Base-by-base conservation (phyloP, 2,888 invertebrate genomes). In the Dasypogon diadema region DNA sequence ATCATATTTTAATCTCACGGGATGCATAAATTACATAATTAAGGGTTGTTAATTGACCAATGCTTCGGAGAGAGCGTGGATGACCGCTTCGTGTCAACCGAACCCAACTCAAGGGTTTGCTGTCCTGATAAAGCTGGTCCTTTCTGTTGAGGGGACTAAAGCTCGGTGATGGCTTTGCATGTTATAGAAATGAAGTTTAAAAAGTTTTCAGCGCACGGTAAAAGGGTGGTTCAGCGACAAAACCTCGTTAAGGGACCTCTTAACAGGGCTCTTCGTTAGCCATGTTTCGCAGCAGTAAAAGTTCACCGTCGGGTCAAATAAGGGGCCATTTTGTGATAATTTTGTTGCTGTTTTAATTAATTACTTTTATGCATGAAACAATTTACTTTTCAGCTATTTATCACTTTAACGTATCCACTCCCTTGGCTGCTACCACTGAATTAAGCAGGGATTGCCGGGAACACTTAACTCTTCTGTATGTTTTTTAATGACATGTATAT, bases 321-420 rank as follows among this genome's bases (percentile, higher is more conserved):
- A 1, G 37, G 37, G 42, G 60, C 18, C 18, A 37, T 18, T n/a
- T 18, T 30, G 34, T 68, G n/a, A 22, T 46, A 48, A 16, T 48
- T 24, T 34, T 48, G 48, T 48, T 68, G 65, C 48, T 68, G 48
- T 55, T 74, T 63, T 75, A 77, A 77, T 77, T 77, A 77, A 77
- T 77, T 77, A 74, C 76, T 74, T 68, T 76, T 74, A 70, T 76
- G 74, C 77, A 77, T 77, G 77, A 77, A 77, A 77, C 74, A 77
- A 77, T 76, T 77, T 74, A 75, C 56, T 77, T 77, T 54, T 68
- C 72, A 77, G 73, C 58, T 75, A 74, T 65, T 77, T 75, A 77
- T 77, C 74, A 74, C 74, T 60, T 76, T 55, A 48, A 68, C 48
- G 65, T 68, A 48, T 68, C 65, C 65, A 68, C 65, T 68, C 65